These are phyloP conservation scores for Puma concolor DNA, from an alignment of 2,113 vertebrate species.

Conservation along the genomic window DNA sequence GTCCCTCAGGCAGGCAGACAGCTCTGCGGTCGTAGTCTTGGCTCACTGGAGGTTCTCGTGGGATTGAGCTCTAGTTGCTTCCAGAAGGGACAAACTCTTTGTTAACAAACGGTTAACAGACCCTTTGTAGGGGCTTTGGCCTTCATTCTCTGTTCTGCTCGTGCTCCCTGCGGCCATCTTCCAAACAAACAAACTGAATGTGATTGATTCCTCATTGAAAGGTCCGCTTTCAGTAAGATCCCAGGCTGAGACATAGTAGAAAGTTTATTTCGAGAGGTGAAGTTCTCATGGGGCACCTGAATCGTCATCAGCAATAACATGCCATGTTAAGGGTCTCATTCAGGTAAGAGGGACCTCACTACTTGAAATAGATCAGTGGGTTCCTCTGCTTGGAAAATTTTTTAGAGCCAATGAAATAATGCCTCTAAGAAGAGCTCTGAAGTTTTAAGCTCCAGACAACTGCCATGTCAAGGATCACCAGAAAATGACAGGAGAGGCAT, in stretches of 20 bases:
- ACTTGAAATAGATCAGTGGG: slow-evolving; percentile 42
- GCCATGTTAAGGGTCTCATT: slow-evolving; percentile 15
- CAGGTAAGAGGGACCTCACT: slow-evolving; percentile 58
- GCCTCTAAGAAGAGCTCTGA: slow-evolving; percentile 57
- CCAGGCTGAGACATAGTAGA: neutral
- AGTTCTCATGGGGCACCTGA: slow-evolving; percentile 44
- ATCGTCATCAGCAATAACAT: neutral
- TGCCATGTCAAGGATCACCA: slow-evolving; percentile 50
- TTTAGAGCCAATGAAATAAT: slow-evolving; percentile 75
- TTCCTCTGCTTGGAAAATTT: slow-evolving; percentile 52
- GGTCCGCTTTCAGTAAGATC: neutral
- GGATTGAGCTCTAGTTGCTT: fast-evolving
- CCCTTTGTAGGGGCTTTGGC: neutral
- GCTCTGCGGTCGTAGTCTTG: neutral
- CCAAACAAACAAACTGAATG: neutral
- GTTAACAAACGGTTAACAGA: neutral
- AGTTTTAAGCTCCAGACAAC: slow-evolving; percentile 44
- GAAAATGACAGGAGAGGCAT: neutral
- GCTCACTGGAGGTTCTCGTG: neutral
- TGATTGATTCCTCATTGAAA: neutral
- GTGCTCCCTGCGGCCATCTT: neutral
- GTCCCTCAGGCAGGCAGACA: neutral
- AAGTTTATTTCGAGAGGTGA: slow-evolving; percentile 50
- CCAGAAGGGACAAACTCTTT: neutral
- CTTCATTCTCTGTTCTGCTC: neutral